Evolutionary conservation across 2,113 vertebrate genomes (phyloP).

Genomic region (Halichoeres trimaculatus): DNA sequence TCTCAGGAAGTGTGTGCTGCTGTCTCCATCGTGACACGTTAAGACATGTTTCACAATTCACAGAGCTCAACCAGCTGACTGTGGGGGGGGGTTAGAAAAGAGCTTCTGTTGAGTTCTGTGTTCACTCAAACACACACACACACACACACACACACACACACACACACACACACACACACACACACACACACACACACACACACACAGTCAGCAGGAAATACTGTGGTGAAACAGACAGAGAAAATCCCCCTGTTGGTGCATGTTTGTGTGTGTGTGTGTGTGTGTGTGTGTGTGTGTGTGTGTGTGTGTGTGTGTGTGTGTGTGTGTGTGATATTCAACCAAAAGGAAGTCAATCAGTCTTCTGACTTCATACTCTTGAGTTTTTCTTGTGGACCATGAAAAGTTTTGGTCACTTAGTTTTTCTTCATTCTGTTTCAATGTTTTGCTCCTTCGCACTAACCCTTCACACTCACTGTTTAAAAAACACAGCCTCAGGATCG

Average conservation of each 20-base stretch:
- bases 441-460: no score
- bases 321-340: not conserved
- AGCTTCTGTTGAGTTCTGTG: constrained; percentile 31
- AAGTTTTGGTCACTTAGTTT: not conserved
- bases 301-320: no score
- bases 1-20: constrained; percentile 3
- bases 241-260: constrained; percentile 4
- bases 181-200: not conserved
- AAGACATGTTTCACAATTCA: constrained; percentile 42
- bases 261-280: not conserved
- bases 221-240: constrained; percentile 42
- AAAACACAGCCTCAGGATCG: no score
- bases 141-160: constrained; percentile 7
- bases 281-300: no score
- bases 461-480: no score
- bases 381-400: not conserved
- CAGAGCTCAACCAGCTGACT: constrained; percentile 23
- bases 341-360: constrained; percentile 32
- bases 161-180: constrained; percentile 1
- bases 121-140: not conserved
- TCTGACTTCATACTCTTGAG: not conserved
- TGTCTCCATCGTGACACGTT: not conserved
- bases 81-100: not conserved
- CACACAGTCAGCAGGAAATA: constrained; percentile 52
- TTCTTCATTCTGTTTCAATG: not conserved